phyloP scores from a whole-genome alignment of 2,113 vertebrate genomes.

The Sclerurus mexicanus region DNA sequence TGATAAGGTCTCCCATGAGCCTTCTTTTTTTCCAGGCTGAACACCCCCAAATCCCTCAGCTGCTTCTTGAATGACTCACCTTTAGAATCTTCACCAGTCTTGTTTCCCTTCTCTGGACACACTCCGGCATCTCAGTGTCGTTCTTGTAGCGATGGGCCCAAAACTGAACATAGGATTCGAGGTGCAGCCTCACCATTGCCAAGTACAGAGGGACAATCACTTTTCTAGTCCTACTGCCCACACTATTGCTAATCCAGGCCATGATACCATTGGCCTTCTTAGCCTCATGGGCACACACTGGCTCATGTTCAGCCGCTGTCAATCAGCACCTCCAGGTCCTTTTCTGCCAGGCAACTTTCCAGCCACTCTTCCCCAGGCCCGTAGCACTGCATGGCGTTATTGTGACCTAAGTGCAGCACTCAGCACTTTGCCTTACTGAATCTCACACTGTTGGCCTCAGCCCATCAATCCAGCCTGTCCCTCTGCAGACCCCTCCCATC shows the following conservation, averaged over 20 bases:
- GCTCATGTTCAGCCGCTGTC: not conserved
- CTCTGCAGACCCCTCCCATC: not conserved
- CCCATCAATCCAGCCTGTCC: not conserved
- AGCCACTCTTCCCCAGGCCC: not conserved
- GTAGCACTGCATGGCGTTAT: not conserved
- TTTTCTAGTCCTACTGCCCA: not conserved
- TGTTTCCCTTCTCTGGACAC: not conserved
- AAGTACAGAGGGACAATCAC: accelerated
- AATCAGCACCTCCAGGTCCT: not conserved
- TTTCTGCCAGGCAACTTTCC: not conserved
- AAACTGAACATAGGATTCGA: not conserved
- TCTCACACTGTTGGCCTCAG: not conserved
- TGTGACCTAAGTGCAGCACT: not conserved
- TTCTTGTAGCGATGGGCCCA: not conserved
- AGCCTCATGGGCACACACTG: not conserved
- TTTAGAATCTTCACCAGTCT: not conserved
- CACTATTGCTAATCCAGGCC: not conserved
- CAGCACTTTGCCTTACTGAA: not conserved
- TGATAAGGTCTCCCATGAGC: not conserved
- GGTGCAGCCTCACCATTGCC: not conserved
- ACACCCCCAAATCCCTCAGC: not conserved
- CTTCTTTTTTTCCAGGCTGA: not conserved
- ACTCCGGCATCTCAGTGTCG: not conserved
- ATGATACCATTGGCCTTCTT: not conserved
- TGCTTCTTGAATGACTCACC: not conserved